Conservation (phyloP, 1,140 invertebrate species). For the Littorina saxatilis region DNA sequence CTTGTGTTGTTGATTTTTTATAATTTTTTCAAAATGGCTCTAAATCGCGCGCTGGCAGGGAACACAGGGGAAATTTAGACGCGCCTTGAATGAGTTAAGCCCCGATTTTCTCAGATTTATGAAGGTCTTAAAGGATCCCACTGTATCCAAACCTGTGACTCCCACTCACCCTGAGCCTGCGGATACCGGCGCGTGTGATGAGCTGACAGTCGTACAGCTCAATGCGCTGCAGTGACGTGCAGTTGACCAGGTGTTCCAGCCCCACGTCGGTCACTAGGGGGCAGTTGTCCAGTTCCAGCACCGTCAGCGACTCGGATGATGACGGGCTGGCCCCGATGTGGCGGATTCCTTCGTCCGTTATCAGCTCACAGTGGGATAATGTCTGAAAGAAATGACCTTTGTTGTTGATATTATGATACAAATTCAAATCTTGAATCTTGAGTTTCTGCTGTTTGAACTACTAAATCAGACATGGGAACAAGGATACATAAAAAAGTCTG, state of each 20-base stretch:
- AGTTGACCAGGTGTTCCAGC: slow-evolving; percentile 94
- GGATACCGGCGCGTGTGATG: slow-evolving; percentile 96
- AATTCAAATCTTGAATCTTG: neutral
- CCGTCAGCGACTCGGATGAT: slow-evolving; percentile 82
- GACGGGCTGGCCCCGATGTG: slow-evolving; percentile 94
- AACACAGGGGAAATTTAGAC: too few relatives aligned
- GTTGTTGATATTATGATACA: too few relatives aligned
- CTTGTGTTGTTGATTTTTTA: too few relatives aligned
- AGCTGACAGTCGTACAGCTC: slow-evolving; percentile 99
- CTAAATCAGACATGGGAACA: too few relatives aligned
- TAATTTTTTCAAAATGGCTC: too few relatives aligned
- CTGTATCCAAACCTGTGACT: too few relatives aligned
- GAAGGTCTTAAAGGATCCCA: too few relatives aligned
- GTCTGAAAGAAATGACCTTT: slow-evolving; percentile 81
- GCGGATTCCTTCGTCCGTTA: slow-evolving; percentile 98
- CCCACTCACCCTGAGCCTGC: slow-evolving; percentile 88
- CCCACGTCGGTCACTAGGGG: slow-evolving; percentile 99
- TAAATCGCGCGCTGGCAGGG: too few relatives aligned
- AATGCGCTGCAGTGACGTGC: slow-evolving; percentile 96
- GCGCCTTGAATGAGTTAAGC: too few relatives aligned
- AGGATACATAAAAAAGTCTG: too few relatives aligned
- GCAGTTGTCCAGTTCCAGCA: slow-evolving; percentile 99
- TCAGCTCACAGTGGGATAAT: slow-evolving; percentile 98
- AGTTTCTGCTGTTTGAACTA: neutral
- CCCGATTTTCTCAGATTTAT: too few relatives aligned